phyloP scores from a whole-genome alignment of 2,113 vertebrate species.

The Sander lucioperca region DNA sequence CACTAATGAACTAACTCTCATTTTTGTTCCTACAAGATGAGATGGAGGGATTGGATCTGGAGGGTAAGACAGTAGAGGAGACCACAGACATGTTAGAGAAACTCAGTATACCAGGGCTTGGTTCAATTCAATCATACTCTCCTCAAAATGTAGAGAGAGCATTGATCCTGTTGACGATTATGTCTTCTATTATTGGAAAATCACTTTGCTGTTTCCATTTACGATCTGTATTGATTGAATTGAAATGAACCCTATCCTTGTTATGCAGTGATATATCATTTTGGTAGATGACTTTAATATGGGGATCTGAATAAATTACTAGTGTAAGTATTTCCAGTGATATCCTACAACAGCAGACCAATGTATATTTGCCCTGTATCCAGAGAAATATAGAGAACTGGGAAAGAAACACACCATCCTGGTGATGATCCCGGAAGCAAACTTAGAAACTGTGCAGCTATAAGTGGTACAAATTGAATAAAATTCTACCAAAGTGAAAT shows the following conservation, averaged over 20 bases:
- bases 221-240: conserved; percentile 54
- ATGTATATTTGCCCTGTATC: background rate
- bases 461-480: background rate
- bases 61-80: conserved; percentile 81
- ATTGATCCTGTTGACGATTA: background rate
- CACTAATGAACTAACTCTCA: conserved; percentile 64
- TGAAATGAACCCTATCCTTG: conserved; percentile 47
- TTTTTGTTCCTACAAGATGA: conserved; percentile 81
- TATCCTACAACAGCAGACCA: background rate
- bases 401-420: background rate
- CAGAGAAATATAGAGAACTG: background rate
- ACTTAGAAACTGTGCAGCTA: background rate
- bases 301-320: background rate
- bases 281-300: conserved; percentile 46
- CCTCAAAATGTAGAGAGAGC: background rate
- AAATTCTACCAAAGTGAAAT: conserved; percentile 63
- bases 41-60: conserved; percentile 84
- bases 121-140: conserved; percentile 61
- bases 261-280: conserved; percentile 44
- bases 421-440: background rate
- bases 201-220: background rate
- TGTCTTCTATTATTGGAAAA: conserved; percentile 16
- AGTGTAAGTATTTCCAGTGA: background rate
- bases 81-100: conserved; percentile 39
- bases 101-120: conserved; percentile 22